phyloP scores from a whole-genome alignment of 2,797 vertebrate species.

The Phrynocephalus forsythii region DNA sequence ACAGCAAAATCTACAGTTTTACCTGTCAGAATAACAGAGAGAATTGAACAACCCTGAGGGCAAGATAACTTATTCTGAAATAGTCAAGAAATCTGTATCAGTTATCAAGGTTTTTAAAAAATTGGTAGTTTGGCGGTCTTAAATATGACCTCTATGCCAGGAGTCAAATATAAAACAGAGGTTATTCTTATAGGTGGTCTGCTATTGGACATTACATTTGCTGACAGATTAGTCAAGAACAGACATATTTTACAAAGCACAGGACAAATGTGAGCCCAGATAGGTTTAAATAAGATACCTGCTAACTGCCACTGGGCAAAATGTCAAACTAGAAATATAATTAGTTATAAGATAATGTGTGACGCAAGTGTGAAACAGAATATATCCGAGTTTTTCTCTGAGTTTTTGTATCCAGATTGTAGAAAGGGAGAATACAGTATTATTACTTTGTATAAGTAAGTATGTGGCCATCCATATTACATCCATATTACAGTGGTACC shows the following conservation, averaged over 20 bases:
- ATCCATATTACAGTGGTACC: background rate
- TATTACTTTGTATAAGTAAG: background rate
- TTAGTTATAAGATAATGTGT: too few species aligned
- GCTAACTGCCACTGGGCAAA: background rate
- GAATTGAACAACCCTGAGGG: background rate
- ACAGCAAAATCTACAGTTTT: background rate
- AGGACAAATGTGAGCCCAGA: background rate
- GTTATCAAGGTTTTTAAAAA: background rate
- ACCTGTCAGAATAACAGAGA: background rate
- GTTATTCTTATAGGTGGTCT: background rate
- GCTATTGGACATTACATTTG: background rate
- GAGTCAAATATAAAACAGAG: background rate
- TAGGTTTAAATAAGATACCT: background rate
- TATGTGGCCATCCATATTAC: background rate
- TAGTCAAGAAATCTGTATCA: background rate
- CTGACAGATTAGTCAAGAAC: background rate
- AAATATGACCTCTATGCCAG: background rate
- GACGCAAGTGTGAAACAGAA: background rate
- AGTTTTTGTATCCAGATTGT: background rate
- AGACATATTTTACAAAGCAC: background rate
- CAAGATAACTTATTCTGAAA: background rate
- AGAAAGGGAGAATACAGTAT: background rate
- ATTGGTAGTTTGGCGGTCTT: too few species aligned
- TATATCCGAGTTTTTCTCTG: constrained; percentile 1
- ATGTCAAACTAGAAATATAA: background rate